These are phyloP conservation scores for Apis mellifera DNA, from an alignment of 1,140 invertebrate species.

Conservation along the genomic window Amel_HAv3.1 CM009940.2:10500501-10501000, in stretches of 20 bases:
- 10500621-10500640: conserved; percentile 31
- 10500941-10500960: neutral
- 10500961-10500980: neutral
- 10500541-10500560: conserved; percentile 15
- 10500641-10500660: neutral
- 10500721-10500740: neutral
- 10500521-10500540: conserved; percentile 7
- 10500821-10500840: neutral
- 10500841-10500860: neutral
- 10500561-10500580: neutral
- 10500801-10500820: conserved; percentile 4
- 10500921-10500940: neutral
- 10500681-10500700: conserved; percentile 42
- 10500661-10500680: conserved; percentile 47
- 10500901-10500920: neutral
- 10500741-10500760: conserved; percentile 8
- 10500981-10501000: neutral
- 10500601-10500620: conserved; percentile 16
- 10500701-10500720: conserved; percentile 52
- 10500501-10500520: neutral
- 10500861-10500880: neutral
- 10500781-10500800: conserved; percentile 10
- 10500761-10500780: conserved; percentile 33
- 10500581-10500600: conserved; percentile 2
- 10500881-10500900: neutral